Percentiles rank a stretch among this genome's conserved stretches.
These are phyloP conservation scores for Bugula neritina DNA, from an alignment of 2,888 invertebrate genomes.

Conservation along the genomic window DNA sequence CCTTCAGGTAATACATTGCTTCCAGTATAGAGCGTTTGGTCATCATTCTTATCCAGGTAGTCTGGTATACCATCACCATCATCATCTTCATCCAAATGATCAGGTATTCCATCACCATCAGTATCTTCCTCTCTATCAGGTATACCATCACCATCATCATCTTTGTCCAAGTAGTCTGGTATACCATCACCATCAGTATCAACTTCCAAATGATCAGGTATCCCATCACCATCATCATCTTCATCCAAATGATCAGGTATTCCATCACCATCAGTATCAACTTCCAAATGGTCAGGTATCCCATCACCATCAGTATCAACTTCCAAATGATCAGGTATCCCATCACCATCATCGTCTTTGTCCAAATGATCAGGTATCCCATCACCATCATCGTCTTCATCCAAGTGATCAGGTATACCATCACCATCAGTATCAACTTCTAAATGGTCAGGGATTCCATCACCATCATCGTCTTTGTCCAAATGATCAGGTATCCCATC, in stretches of 20 bases:
- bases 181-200: conserved; percentile 12
- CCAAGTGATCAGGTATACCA: conserved; percentile 13
- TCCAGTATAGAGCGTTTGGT: conserved; percentile 31
- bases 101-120: background rate
- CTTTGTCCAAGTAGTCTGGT: background rate
- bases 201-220: conserved; percentile 6
- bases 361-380: conserved; percentile 1
- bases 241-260: conserved; percentile 3
- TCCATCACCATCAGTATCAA: conserved; percentile 6
- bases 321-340: background rate
- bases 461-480: conserved; percentile 6
- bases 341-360: conserved; percentile 16
- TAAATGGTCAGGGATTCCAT: conserved; percentile 4
- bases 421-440: conserved; percentile 12
- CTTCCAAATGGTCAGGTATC: conserved; percentile 9
- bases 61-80: conserved; percentile 41
- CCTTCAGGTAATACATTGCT: conserved; percentile 38
- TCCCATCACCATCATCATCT: conserved; percentile 15
- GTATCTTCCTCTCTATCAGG: conserved; percentile 30
- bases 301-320: conserved; percentile 4
- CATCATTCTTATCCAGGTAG: conserved; percentile 31
- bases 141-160: conserved; percentile 31
- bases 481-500: conserved; percentile 19
- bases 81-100: conserved; percentile 31
- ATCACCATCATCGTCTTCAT: conserved; percentile 5